A percentile compares a stretch with the other conserved stretches of the same genome.
Conservation (phyloP, 2,113 vertebrate genomes). For the Anarrhichthys ocellatus region DNA sequence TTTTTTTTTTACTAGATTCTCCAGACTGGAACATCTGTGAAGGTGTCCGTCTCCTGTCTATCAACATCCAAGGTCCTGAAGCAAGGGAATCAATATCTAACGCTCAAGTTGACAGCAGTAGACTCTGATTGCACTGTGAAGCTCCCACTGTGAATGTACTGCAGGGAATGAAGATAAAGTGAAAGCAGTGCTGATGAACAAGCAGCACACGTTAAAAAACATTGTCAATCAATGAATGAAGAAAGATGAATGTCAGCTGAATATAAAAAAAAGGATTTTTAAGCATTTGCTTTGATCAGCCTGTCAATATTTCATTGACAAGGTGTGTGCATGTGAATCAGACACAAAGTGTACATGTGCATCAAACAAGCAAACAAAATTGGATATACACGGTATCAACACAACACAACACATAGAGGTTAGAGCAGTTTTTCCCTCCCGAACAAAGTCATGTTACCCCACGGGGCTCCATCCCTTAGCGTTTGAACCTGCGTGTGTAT, state of each 20-base stretch:
- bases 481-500: constrained; percentile 16
- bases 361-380: neutral
- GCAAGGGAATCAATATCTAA: constrained; percentile 53
- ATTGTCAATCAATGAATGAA: constrained; percentile 3
- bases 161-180: constrained; percentile 21
- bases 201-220: constrained; percentile 12
- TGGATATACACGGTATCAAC: neutral
- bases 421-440: neutral
- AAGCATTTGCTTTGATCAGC: constrained; percentile 10
- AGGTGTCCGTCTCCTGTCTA: constrained; percentile 22
- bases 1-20: constrained; percentile 10
- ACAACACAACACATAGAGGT: constrained; percentile 18
- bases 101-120: constrained; percentile 44
- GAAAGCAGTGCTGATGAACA: constrained; percentile 16
- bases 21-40: constrained; percentile 19
- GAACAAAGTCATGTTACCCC: constrained; percentile 20
- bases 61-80: constrained; percentile 48
- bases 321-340: neutral
- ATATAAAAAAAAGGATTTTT: constrained; percentile 1
- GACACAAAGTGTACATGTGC: neutral
- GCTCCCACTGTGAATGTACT: constrained; percentile 17
- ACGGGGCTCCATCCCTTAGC: constrained; percentile 14
- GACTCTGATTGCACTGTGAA: neutral
- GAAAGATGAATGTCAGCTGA: too few relatives aligned
- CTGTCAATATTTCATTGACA: neutral